Evolutionary conservation across 2,888 invertebrate genomes (phyloP).

Genomic region (Ceraclea dissimilis): DNA sequence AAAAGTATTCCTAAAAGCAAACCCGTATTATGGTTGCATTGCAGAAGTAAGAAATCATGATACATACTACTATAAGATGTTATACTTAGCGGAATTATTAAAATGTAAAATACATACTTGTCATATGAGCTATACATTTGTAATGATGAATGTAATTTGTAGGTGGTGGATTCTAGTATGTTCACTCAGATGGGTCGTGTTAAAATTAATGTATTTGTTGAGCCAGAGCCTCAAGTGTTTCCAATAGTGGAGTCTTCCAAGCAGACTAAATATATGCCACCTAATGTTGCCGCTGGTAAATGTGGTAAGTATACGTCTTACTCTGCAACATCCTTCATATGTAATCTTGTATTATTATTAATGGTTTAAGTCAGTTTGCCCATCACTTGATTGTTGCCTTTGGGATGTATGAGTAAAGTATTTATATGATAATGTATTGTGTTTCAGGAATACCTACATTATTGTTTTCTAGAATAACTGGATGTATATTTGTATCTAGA

Average conservation of each 20-base stretch:
- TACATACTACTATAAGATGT: not conserved
- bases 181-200: slow-evolving; percentile 51
- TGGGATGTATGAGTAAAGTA: no score
- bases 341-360: no score
- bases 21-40: slow-evolving; percentile 72
- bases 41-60: slow-evolving; percentile 53
- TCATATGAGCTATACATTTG: not conserved
- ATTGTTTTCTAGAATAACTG: slow-evolving; percentile 79
- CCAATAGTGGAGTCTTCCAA: slow-evolving; percentile 30
- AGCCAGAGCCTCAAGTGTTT: slow-evolving; percentile 43
- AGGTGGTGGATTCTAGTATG: slow-evolving; percentile 52
- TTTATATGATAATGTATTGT: no score
- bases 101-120: not conserved
- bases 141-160: slow-evolving; percentile 6
- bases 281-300: slow-evolving; percentile 51
- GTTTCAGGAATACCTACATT: slow-evolving; percentile 56
- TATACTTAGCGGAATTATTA: no score
- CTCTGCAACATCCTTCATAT: no score
- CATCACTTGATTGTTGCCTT: no score
- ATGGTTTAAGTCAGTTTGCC: no score
- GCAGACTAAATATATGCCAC: slow-evolving; percentile 49
- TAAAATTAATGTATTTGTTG: slow-evolving; percentile 48
- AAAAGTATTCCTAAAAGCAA: slow-evolving; percentile 64
- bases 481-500: slow-evolving; percentile 63
- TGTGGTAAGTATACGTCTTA: slow-evolving; percentile 40